Conservation (phyloP, 2,113 vertebrate genomes). For the Crotophaga sulcirostris region DNA sequence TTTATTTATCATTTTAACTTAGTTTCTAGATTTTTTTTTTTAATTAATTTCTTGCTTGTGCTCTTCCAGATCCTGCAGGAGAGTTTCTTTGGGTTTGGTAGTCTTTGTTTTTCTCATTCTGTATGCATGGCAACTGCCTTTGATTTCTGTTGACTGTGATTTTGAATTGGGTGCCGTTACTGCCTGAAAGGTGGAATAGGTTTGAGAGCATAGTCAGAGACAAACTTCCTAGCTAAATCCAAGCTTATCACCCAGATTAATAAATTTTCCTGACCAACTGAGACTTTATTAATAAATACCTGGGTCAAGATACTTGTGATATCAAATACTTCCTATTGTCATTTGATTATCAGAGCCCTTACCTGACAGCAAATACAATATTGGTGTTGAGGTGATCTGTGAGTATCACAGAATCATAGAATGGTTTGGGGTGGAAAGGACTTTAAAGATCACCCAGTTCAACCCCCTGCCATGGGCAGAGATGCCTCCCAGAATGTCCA, state of each 20-base stretch:
- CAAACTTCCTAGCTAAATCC: not conserved
- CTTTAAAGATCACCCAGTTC: too few relatives aligned
- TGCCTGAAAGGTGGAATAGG: not conserved
- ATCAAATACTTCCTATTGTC: not conserved
- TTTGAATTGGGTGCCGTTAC: not conserved
- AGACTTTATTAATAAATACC: not conserved
- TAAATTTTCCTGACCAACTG: not conserved
- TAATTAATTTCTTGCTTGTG: not conserved
- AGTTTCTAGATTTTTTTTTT: not conserved
- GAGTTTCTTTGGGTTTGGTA: not conserved
- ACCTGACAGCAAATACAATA: not conserved
- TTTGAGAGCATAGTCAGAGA: not conserved
- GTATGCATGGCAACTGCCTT: accelerated
- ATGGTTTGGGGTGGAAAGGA: too few relatives aligned
- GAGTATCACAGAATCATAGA: too few relatives aligned
- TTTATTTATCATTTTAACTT: not conserved
- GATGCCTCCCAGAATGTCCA: not conserved
- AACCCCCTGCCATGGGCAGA: too few relatives aligned
- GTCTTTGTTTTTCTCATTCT: not conserved
- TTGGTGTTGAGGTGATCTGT: not conserved
- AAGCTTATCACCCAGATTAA: not conserved
- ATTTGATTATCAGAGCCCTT: not conserved
- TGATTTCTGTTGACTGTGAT: not conserved
- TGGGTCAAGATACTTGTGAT: too few relatives aligned
- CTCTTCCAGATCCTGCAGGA: not conserved